phyloP scores from a whole-genome alignment of 2,113 vertebrate species.

The Sorex fumeus region DNA sequence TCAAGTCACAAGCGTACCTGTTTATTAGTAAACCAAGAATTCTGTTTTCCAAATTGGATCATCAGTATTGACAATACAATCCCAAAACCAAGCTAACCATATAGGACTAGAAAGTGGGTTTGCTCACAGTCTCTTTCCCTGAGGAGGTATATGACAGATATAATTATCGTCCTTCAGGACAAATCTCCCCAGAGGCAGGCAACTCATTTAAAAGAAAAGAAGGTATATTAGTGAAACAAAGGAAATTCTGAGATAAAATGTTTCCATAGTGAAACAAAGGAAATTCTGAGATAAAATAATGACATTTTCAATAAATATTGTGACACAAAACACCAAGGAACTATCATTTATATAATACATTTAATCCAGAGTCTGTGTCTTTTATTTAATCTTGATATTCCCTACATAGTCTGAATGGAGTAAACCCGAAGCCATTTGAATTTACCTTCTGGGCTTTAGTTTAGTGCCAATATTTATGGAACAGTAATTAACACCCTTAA shows the following conservation, averaged over 20 bases:
- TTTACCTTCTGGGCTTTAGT: not conserved
- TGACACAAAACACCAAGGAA: constrained; percentile 19
- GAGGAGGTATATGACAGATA: not conserved
- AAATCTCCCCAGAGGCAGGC: not conserved
- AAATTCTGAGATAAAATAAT: constrained; percentile 31
- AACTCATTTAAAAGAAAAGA: constrained; percentile 50
- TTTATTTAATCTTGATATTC: constrained; percentile 32
- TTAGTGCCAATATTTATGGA: constrained; percentile 37
- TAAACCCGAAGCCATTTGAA: not conserved
- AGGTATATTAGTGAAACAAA: not conserved
- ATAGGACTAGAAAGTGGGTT: not conserved
- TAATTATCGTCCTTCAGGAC: constrained; percentile 37
- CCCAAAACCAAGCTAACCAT: not conserved
- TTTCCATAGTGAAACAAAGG: not conserved
- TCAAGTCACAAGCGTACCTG: not conserved
- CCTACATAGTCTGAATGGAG: not conserved
- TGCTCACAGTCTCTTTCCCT: not conserved
- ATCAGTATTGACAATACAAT: not conserved
- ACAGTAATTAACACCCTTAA: not conserved
- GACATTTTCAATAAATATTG: constrained; percentile 31
- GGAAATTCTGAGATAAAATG: constrained; percentile 32
- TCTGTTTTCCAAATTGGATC: not conserved
- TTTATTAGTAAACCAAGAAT: not conserved
- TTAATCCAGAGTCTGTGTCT: constrained; percentile 6
- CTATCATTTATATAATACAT: not conserved